phyloP scores from a whole-genome alignment of 2,888 invertebrate species.

The Candidula unifasciata region DNA sequence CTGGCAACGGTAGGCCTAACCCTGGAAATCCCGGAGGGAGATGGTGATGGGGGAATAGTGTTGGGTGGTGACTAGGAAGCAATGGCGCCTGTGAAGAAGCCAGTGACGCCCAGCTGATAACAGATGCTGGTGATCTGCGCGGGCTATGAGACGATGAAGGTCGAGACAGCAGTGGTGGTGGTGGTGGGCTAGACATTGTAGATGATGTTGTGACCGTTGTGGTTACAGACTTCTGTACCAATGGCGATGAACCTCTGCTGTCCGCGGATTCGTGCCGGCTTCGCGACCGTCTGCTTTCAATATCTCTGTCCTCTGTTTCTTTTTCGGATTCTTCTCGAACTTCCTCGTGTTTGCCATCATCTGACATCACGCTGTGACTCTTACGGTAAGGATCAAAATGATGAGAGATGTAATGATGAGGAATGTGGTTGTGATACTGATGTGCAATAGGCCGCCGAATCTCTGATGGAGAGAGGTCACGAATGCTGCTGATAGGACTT shows the following conservation, averaged over 20 bases:
- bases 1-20: constrained; percentile 49
- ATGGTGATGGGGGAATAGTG: constrained; percentile 59
- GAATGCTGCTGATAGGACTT: constrained; percentile 7
- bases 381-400: constrained; percentile 8
- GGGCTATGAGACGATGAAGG: constrained; percentile 42
- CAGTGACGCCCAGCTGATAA: constrained; percentile 47
- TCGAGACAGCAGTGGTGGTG: not conserved
- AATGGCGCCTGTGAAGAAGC: constrained; percentile 39
- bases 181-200: constrained; percentile 17
- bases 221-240: not conserved
- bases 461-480: constrained; percentile 34
- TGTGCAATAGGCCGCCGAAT: not conserved
- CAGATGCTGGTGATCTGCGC: constrained; percentile 44
- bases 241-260: constrained; percentile 39
- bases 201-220: not conserved
- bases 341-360: constrained; percentile 18
- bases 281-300: not conserved
- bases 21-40: constrained; percentile 59
- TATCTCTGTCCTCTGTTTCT: not conserved
- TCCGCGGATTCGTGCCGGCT: constrained; percentile 18
- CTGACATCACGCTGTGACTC: constrained; percentile 16
- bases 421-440: not conserved
- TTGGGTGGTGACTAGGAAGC: constrained; percentile 54
- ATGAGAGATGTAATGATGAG: not conserved
- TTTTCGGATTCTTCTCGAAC: constrained; percentile 10